phyloP scores from a whole-genome alignment of 1,140 invertebrate species.

The Eubasilissa regina region DNA sequence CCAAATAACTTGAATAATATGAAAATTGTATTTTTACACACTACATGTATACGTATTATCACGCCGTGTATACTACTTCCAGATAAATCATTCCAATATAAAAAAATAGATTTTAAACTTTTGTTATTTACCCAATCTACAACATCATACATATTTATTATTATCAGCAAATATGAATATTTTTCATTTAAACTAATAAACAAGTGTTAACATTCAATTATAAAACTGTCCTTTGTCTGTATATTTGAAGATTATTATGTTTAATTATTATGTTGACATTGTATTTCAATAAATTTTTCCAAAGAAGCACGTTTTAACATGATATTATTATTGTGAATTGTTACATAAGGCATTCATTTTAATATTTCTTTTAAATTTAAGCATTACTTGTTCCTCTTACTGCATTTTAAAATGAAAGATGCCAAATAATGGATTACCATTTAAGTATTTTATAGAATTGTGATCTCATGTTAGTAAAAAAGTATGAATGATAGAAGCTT shows the following conservation, averaged over 20 bases:
- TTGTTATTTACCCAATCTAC: too few species aligned
- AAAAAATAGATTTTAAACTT: too few species aligned
- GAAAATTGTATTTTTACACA: too few species aligned
- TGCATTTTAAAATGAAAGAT: slow-evolving; percentile 50
- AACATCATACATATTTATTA: too few species aligned
- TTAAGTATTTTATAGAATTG: slow-evolving; percentile 60
- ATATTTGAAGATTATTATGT: too few species aligned
- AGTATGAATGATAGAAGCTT: slow-evolving; percentile 55
- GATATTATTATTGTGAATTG: slow-evolving; percentile 21
- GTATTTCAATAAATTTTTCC: slow-evolving; percentile 32
- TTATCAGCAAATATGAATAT: too few species aligned
- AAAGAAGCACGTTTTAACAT: slow-evolving; percentile 29
- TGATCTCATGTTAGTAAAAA: slow-evolving; percentile 60
- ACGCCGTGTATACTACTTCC: not conserved
- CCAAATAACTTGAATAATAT: too few species aligned
- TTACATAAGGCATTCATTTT: slow-evolving; percentile 27
- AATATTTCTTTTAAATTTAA: not conserved
- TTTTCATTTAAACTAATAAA: too few species aligned
- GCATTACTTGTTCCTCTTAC: slow-evolving; percentile 25
- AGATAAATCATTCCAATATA: slow-evolving; percentile 3
- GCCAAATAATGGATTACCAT: slow-evolving; percentile 61
- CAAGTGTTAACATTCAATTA: too few species aligned
- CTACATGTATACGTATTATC: too few species aligned
- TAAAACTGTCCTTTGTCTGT: too few species aligned
- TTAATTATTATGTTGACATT: not conserved